These are phyloP conservation scores for Entelurus aequoreus DNA, from an alignment of 2,113 vertebrate species.

Conservation along the genomic window DNA sequence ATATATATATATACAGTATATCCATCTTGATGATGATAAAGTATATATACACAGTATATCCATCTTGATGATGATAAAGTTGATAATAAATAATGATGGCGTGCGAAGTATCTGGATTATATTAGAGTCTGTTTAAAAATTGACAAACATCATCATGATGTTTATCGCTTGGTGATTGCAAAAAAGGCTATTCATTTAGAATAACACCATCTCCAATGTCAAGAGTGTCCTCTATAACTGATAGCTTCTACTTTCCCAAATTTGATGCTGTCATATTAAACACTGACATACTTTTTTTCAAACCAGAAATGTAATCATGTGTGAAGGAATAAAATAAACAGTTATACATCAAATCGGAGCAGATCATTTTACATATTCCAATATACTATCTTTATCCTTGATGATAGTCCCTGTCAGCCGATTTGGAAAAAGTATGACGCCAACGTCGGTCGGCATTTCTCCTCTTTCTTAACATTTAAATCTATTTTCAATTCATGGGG, in stretches of 20 bases:
- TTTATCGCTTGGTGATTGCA: conserved; percentile 31
- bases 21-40: conserved; percentile 1
- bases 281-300: conserved; percentile 4
- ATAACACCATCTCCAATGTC: conserved; percentile 5
- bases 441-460: no score
- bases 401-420: no score
- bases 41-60: neutral
- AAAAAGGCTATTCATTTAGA: conserved; percentile 11
- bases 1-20: conserved; percentile 21
- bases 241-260: neutral
- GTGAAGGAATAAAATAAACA: no score
- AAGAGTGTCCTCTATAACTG: conserved; percentile 13
- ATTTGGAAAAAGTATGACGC: no score
- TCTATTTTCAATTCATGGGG: no score
- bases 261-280: conserved; percentile 22
- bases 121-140: conserved; percentile 37
- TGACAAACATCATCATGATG: conserved; percentile 36
- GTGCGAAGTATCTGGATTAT: conserved; percentile 16
- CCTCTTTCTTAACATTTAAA: no score
- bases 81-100: conserved; percentile 28
- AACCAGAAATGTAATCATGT: no score
- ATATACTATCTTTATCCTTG: no score
- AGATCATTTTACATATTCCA: no score
- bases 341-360: no score
- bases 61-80: neutral